Base-by-base conservation (phyloP, 2,797 vertebrate genomes). In the Bradypodion ventrale region DNA sequence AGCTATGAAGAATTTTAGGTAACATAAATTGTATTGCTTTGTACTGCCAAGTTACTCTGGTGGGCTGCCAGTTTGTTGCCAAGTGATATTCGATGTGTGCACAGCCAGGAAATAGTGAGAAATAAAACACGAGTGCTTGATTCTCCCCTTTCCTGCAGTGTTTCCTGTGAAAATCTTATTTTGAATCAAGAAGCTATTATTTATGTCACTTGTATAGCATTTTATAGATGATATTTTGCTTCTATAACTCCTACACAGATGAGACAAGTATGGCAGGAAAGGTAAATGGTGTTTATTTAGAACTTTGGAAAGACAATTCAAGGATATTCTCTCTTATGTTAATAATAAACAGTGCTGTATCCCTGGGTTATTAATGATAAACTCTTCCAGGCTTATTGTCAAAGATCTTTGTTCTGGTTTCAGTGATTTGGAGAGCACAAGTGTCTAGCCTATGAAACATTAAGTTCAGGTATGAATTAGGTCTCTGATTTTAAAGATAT, bases 151-250 rank as follows among this genome's bases (percentile, higher is more conserved):
- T 90, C 89, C 88, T 73, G 76, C 12, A n/a, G 29, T 78, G 37
- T 86, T 90, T 93, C 91, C 83, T 42, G 86, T 86, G 52, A 82
- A 56, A 86, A 90, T 83, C 21, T 75, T 94, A 89, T 93, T 94
- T 95, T 95, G 93, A 93, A 85, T 87, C 42, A 89, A 81, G 35
- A 75, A 88, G 78, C 88, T 86, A 90, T 91, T 93, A 91, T 90
- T 93, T 91, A 83, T 84, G n/a, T 63, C 89, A 21, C 15, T 94
- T 89, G 69, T 90, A 32, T 93, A 93, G 89, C 90, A 60, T n/a
- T 88, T 84, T 81, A 56, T 75, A 84, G 90, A 77, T 88, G 89
- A 82, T 9, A 40, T 87, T 85, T 84, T 83, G 1, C 75, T 92
- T 86, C 63, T 88, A 78, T 60, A 85, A 78, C 70, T 69, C 49